phyloP scores from a whole-genome alignment of 2,888 invertebrate species.

The Drosophila rellima region DNA sequence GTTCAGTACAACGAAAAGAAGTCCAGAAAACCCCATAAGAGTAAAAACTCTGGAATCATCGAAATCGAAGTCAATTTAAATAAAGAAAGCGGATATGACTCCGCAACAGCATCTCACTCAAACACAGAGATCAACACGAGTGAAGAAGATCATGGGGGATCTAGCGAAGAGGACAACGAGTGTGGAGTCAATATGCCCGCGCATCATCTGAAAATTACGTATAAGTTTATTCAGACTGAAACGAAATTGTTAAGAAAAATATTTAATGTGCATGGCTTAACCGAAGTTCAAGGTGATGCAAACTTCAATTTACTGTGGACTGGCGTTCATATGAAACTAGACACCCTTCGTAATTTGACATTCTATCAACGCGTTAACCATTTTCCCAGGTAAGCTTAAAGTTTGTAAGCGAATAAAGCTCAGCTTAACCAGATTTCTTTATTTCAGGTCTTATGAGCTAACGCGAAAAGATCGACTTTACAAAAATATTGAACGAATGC shows the following conservation, averaged over 20 bases:
- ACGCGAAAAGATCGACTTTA: constrained; percentile 98
- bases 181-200: constrained; percentile 88
- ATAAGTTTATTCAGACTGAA: constrained; percentile 93
- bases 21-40: constrained; percentile 34
- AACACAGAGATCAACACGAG: constrained; percentile 43
- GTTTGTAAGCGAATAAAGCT: not conserved
- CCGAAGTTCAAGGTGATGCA: constrained; percentile 89
- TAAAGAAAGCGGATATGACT: constrained; percentile 55
- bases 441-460: constrained; percentile 93
- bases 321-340: constrained; percentile 96
- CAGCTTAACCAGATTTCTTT: not conserved
- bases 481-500: constrained; percentile 96
- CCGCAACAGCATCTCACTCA: constrained; percentile 28
- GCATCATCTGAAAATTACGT: constrained; percentile 90
- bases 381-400: constrained; percentile 91
- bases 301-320: constrained; percentile 97
- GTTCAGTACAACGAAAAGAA: constrained; percentile 42
- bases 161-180: constrained; percentile 72
- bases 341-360: constrained; percentile 91
- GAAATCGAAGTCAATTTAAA: constrained; percentile 38
- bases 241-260: constrained; percentile 92
- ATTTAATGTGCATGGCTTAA: constrained; percentile 91
- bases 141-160: constrained; percentile 66
- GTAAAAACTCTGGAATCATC: constrained; percentile 27
- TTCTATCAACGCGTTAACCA: constrained; percentile 98